Base-by-base conservation (phyloP, 2,888 invertebrate species). In the Mythimna vitellina region DNA sequence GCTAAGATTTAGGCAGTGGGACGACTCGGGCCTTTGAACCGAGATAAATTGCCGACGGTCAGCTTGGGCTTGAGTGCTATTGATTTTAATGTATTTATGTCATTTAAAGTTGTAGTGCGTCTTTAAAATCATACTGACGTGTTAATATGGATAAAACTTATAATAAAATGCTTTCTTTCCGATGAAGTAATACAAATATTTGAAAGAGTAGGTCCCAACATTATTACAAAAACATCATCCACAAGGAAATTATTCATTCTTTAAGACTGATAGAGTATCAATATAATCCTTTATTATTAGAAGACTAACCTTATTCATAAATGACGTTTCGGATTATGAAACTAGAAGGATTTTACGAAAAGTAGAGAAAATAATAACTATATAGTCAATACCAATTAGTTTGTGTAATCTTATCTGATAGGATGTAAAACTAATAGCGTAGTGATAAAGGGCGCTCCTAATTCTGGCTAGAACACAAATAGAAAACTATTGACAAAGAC, bases 361-460 rank as follows among this genome's bases (percentile, higher is more conserved):
- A 65, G 29, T 58, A 61, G 2, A n/a, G 12, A 56, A 78, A 74
- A 65, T 70, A 71, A 60, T 78, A 80, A 65, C 65, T 65, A 57
- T 64, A 71, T 70, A 66, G 29, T 54, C 38, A 61, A 38, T 62
- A 22, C 51, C 60, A 56, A 65, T 64, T 80, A 62, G 65, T 76
- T 70, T 57, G 57, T 49, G 54, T 76, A 80, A 86, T 85, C 87
- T 86, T 77, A 86, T 86, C 85, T 70, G 38, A 57, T 64, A 69
- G 68, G 56, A 57, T 69, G 73, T 76, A 76, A 71, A 62, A 62
- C 74, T 76, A 80, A 81, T 75, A 75, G 68, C n/a, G 12, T 42
- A 70, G 35, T 64, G 82, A 83, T 85, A 86, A 83, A 83, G 66
- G 84, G 83, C 89, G 76, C 87, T 80, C 87, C 91, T 78, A 86